Base-by-base conservation (phyloP, 92 coral and sea anemone genomes). In the Phenganax subtilis region DNA sequence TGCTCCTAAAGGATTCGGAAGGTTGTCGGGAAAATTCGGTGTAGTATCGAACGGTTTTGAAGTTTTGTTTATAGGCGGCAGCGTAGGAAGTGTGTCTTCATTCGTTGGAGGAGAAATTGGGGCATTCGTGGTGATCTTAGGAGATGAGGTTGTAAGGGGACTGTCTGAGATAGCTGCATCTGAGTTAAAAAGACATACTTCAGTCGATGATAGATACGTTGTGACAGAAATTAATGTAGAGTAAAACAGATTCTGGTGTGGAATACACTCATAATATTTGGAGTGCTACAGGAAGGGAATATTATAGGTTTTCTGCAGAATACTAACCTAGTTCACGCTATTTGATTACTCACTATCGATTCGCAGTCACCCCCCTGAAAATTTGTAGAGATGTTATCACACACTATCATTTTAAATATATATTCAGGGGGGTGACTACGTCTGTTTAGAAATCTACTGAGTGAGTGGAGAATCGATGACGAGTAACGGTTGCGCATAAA, bases 61-160 rank as follows among this genome's bases (percentile, higher is more conserved):
- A 12, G 47, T 11, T 11, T 64, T 69, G 81, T 30, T 60, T 44
- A 76, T 9, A 17, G 81, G 69, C 15, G 81, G 20, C 10, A 53
- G 71, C 61, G 64, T 76, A 54, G 70, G 55, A 5, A 37, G 47
- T 55, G 69, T 60, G 25, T 59, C 70, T 7, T 29, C 70, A 27
- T 30, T 59, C 27, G 30, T 10, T 29, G 81, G 8, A 68, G 81
- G 69, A 12, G 69, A 54, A 11, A 31, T 51, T 16, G 51, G 80
- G 6, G 67, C 52, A 6, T 55, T 55, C 8, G 3, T 68, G 16
- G 73, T 68, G 54, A 3, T 20, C 17, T 64, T 9, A 25, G n/a
- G 53, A 64, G 73, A 68, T 2, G 73, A 30, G 12, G 73, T 3
- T 6, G 52, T 37, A 30, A 7, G 53, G 12, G 10, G 12, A n/a